These are phyloP conservation scores for Pseudomugil tenellus DNA, from an alignment of 2,797 vertebrate species.

Conservation along the genomic window DNA sequence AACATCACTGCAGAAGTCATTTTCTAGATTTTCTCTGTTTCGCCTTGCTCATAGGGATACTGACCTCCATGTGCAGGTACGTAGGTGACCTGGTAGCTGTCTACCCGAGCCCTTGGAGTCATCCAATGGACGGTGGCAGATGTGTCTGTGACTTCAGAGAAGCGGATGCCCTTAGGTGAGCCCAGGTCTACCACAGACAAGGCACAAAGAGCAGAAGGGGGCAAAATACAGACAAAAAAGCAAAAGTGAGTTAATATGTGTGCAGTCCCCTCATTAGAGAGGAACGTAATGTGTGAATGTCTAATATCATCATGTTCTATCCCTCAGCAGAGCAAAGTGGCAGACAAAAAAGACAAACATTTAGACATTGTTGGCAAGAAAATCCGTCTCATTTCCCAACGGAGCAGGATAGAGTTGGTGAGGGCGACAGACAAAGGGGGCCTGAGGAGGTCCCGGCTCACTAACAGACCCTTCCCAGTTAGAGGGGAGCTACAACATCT, in stretches of 20 bases:
- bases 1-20: neutral
- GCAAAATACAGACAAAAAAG: conserved; percentile 13
- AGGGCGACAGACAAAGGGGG: conserved; percentile 61
- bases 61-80: conserved; percentile 89
- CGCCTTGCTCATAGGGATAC: conserved; percentile 25
- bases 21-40: neutral
- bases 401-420: conserved; percentile 28
- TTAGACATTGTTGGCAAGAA: conserved; percentile 20
- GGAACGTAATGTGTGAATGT: neutral
- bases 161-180: conserved; percentile 88
- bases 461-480: conserved; percentile 62
- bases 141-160: conserved; percentile 93
- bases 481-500: conserved; percentile 61
- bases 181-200: conserved; percentile 84
- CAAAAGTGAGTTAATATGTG: conserved; percentile 24
- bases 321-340: conserved; percentile 15
- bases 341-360: conserved; percentile 35
- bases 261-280: neutral
- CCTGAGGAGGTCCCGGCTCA: conserved; percentile 45
- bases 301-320: conserved; percentile 7
- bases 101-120: conserved; percentile 83
- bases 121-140: conserved; percentile 90
- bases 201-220: conserved; percentile 33
- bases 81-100: conserved; percentile 88
- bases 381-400: conserved; percentile 36